Evolutionary conservation across 1,140 invertebrate species (phyloP), one percentile per base, ranked within the genome.

Genomic region (Bombus pyrosoma): DNA sequence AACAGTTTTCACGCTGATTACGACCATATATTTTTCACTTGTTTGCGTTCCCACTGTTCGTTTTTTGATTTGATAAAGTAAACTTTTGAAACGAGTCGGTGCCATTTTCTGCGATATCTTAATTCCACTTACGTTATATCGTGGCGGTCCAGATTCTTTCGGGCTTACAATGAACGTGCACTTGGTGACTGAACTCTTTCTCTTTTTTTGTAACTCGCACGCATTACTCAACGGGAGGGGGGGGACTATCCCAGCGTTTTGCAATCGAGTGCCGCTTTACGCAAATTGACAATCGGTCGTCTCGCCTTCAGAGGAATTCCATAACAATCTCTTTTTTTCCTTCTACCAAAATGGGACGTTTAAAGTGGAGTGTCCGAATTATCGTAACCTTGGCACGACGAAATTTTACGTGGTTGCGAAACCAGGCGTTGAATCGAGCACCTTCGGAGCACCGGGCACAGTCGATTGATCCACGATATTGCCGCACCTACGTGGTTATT

Each of bases 141-240:
- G 47, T 15, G 25, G 1, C 25, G 3, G 5, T 41, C 4, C 10
- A 15, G 8, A n/a, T 9, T 8, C 57, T 80, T 64, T 53, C 22
- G n/a, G 2, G 28, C 9, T 41, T 37, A 72, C 66, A 62, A 59
- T 78, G 28, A 32, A 28, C 74, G 32, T 32, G n/a, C 15, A 80
- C 68, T 77, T 62, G 34, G 57, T 68, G 82, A 85, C 59, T 69
- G 77, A 81, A 85, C 18, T 53, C 47, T 85, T 80, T 85, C 74
- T 73, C 62, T n/a, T 34, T 73, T 82, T 73, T 53, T 73, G 83
- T 34, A 74, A 59, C 39, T 25, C 57, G 53, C 69, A 53, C 57
- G 74, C 47, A 13, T 85, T 85, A 34, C 69, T 32, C 77, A 81
- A 73, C 68, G 25, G 18, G 13, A 13, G 57, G 53, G 25, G 18